Evolutionary conservation across 2,113 vertebrate species (phyloP).

Genomic region (Gasterosteus aculeatus): DNA sequence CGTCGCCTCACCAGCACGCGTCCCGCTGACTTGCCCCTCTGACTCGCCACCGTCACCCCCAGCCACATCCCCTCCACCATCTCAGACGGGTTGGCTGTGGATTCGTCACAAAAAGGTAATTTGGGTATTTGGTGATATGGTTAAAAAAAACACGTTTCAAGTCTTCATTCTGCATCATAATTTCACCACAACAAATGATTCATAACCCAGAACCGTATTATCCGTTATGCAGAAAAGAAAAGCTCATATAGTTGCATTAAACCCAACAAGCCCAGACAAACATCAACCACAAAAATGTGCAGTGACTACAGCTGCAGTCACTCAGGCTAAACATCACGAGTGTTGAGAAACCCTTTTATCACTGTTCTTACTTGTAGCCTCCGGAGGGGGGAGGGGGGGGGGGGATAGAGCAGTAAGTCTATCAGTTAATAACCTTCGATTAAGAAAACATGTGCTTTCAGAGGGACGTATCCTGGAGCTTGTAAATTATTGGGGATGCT

Average conservation of each 20-base stretch:
- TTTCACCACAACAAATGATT: conserved; percentile 2
- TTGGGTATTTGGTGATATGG: no score
- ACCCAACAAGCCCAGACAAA: conserved; percentile 40
- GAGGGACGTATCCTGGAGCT: conserved; percentile 25
- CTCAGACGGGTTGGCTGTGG: conserved; percentile 81
- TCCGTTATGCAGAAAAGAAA: background rate
- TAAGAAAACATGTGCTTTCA: conserved; percentile 24
- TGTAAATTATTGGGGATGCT: background rate
- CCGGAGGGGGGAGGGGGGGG: background rate
- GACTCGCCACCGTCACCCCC: conserved; percentile 92
- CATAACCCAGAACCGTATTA: background rate
- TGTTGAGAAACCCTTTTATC: conserved; percentile 46
- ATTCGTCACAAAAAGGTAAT: background rate
- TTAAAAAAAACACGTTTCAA: background rate
- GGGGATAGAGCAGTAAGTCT: background rate
- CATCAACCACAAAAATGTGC: conserved; percentile 55
- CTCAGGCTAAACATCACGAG: conserved; percentile 35
- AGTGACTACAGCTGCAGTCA: conserved; percentile 15
- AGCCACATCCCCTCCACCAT: conserved; percentile 97
- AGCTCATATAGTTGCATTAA: background rate
- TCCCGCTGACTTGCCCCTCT: conserved; percentile 75
- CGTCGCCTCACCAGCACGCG: conserved; percentile 88
- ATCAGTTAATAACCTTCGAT: conserved; percentile 56
- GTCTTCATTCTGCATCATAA: background rate
- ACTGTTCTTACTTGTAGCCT: conserved; percentile 28